Conservation (phyloP, 2,113 vertebrate species). For the Planiliza haematocheilus region DNA sequence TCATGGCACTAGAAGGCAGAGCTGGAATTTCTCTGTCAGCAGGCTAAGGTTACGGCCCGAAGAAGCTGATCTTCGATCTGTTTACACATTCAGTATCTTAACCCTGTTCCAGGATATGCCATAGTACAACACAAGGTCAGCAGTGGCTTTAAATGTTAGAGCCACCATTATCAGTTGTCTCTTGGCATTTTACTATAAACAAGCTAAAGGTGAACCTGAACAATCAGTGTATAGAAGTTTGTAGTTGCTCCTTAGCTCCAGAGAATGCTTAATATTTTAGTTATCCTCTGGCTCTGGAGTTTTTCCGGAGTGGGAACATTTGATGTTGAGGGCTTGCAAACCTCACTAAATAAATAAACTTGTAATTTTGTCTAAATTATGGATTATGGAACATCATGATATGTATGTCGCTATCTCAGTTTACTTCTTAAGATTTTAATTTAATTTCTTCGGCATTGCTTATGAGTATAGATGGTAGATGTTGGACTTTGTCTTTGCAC, state of each 20-base stretch:
- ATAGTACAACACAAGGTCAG: conserved; percentile 16
- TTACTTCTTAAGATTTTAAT: no score
- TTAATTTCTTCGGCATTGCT: no score
- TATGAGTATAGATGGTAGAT: no score
- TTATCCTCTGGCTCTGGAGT: conserved; percentile 13
- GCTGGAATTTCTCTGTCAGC: conserved; percentile 40
- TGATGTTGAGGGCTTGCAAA: conserved; percentile 15
- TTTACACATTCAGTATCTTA: conserved; percentile 52
- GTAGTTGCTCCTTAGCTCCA: background rate
- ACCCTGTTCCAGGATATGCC: conserved; percentile 23
- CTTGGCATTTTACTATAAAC: conserved; percentile 12
- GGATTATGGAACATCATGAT: no score
- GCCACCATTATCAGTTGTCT: background rate
- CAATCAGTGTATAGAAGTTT: conserved; percentile 13
- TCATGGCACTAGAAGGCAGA: conserved; percentile 13
- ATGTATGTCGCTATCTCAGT: no score
- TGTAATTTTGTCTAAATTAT: no score
- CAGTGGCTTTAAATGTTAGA: background rate
- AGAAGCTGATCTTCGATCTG: conserved; percentile 59
- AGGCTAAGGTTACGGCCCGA: conserved; percentile 39
- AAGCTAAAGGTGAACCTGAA: conserved; percentile 3
- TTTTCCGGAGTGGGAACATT: conserved; percentile 1
- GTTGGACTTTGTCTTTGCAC: no score
- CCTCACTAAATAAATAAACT: background rate
- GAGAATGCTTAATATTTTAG: conserved; percentile 46